These are phyloP conservation scores for Heliothis subflexa DNA, from an alignment of 1,140 invertebrate genomes.

Conservation along the genomic window DNA sequence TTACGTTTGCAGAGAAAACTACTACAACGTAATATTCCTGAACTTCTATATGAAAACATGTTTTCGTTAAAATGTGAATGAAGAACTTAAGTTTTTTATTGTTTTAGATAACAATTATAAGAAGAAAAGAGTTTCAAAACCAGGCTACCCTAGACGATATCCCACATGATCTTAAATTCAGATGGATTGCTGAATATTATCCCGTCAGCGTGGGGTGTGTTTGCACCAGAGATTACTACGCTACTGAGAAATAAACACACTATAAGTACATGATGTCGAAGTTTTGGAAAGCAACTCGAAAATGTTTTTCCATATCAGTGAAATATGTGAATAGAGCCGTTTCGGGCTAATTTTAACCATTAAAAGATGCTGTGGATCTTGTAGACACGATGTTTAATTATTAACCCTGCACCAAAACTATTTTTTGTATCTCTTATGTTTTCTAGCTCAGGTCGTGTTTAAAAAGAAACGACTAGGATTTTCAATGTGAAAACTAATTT, in stretches of 20 bases:
- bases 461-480: not conserved
- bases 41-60: not conserved
- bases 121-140: constrained; percentile 54
- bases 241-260: constrained; percentile 11
- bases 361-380: not conserved
- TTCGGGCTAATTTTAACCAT: not conserved
- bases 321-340: constrained; percentile 19
- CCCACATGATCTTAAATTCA: constrained; percentile 63
- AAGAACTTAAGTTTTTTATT: not conserved
- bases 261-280: constrained; percentile 28
- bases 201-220: constrained; percentile 68
- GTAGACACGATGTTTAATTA: not conserved
- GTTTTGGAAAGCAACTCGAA: constrained; percentile 2
- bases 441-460: not conserved
- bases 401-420: no score
- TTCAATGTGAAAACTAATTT: constrained; percentile 6
- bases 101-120: constrained; percentile 72
- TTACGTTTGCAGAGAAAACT: constrained; percentile 63
- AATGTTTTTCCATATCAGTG: constrained; percentile 24
- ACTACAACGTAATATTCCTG: constrained; percentile 49
- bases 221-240: constrained; percentile 62
- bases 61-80: not conserved
- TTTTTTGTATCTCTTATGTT: no score
- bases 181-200: constrained; percentile 66
- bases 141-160: constrained; percentile 57